Evolutionary conservation across 2,797 vertebrate species (phyloP).

Genomic region (Xyrichtys novacula): DNA sequence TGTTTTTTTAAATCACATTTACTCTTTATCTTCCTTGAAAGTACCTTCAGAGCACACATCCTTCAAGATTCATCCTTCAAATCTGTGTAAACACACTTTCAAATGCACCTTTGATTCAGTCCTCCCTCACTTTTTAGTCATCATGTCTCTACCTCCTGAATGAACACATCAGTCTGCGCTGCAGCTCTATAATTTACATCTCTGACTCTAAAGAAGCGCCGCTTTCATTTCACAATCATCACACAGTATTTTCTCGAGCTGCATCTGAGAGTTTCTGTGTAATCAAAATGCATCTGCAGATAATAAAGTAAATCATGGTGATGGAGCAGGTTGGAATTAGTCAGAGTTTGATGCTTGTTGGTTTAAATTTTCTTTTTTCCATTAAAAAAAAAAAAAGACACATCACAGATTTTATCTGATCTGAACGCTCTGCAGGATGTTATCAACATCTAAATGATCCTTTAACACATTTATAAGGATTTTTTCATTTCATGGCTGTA

Average conservation of each 20-base stretch:
- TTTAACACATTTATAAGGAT: too few species aligned
- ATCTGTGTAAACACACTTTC: background rate
- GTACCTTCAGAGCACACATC: background rate
- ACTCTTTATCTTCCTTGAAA: background rate
- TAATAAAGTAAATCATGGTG: background rate
- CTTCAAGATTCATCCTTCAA: background rate
- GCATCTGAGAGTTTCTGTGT: background rate
- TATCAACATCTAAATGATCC: too few species aligned
- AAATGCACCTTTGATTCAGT: background rate
- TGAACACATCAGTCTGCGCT: background rate
- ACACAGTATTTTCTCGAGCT: background rate
- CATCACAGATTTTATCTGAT: constrained; percentile 11
- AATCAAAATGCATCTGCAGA: background rate
- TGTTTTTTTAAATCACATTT: too few species aligned
- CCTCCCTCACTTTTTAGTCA: background rate
- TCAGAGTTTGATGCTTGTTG: background rate
- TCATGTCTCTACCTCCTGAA: background rate
- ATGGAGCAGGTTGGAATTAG: background rate
- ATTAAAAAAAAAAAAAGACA: constrained; percentile 9
- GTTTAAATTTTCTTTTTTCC: background rate
- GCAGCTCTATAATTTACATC: background rate
- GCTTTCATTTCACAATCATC: background rate
- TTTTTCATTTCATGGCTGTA: too few species aligned
- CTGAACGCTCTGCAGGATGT: constrained; percentile 1
- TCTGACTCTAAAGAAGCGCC: background rate